phyloP scores from a whole-genome alignment of 2,888 invertebrate species.

The Andrena hattorfiana region DNA sequence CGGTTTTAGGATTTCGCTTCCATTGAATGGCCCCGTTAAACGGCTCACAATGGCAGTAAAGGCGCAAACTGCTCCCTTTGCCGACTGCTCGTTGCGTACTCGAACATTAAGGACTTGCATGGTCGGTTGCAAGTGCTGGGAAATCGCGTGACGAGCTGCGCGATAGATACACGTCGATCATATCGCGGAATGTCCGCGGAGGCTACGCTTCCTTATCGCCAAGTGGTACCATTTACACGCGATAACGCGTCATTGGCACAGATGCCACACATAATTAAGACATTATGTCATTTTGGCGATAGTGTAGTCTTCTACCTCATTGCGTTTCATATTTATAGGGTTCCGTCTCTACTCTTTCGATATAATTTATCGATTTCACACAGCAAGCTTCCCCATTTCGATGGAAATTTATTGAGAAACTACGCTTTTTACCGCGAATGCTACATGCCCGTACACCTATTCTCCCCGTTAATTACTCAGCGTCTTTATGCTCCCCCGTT shows the following conservation, averaged over 20 bases:
- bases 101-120: background rate
- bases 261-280: slow-evolving; percentile 67
- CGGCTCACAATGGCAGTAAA: background rate
- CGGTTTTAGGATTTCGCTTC: slow-evolving; percentile 10
- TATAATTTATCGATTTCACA: background rate
- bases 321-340: background rate
- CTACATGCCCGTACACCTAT: background rate
- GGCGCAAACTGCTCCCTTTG: background rate
- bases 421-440: background rate
- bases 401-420: background rate
- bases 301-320: slow-evolving; percentile 4
- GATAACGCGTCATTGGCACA: slow-evolving; percentile 69
- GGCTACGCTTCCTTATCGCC: slow-evolving; percentile 56
- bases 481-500: slow-evolving; percentile 20
- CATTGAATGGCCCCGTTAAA: background rate
- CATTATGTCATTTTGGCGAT: slow-evolving; percentile 45
- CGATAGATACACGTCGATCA: background rate
- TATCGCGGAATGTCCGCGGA: slow-evolving; percentile 23
- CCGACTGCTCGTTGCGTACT: background rate
- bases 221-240: slow-evolving; percentile 66
- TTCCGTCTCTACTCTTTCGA: too few species aligned
- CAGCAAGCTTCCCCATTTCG: background rate
- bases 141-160: background rate
- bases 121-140: background rate
- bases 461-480: slow-evolving; percentile 32